Base-by-base conservation (phyloP, 2,888 invertebrate species). In the Malthinus flaveolus region DNA sequence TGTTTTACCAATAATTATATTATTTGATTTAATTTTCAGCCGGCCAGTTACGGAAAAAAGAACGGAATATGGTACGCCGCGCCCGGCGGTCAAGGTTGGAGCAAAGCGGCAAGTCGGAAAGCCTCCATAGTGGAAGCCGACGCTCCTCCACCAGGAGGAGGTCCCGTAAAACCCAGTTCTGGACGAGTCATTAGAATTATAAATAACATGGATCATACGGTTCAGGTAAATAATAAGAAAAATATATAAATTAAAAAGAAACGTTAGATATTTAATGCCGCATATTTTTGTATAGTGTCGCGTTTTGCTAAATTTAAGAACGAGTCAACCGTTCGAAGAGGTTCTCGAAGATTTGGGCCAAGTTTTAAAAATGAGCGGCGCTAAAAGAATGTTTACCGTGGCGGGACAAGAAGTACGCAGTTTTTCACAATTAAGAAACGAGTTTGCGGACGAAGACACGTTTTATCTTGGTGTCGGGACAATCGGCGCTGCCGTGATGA, bases 291-390 rank as follows among this genome's bases (percentile, higher is more conserved):
- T 75, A 7, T 82, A 94, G 91, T 93, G 94, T 76, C 90, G 94
- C 62, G 94, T 97, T 47, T 81, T 97, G 66, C 81, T 97, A 62
- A 97, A 97, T 76, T 85, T 96, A 69, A 87, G 93, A 64, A 96
- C 96, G 11, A 89, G 92, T 32, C 95, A 96, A 73, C 93, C 94
- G 0, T 97, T 95, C 75, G 96, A 96, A 79, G 95, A 96, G 75
- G 93, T 97, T 32, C 82, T 97, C 56, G 91, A 91, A 76, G 96
- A 97, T 79, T 84, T 97, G 72, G 95, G 95, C 44, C 92, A 93
- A 81, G 93, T 95, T 45, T 82, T 97, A 64, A 94, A 93, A 82
- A 92, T 94, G 88, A 92, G 87, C 72, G 91, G 93, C 60, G 93
- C 93, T 64, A 91, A 92, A 77, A 85, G 91, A 76, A 93, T 95